phyloP scores from a whole-genome alignment of 2,113 vertebrate genomes.

The Salminus brasiliensis region DNA sequence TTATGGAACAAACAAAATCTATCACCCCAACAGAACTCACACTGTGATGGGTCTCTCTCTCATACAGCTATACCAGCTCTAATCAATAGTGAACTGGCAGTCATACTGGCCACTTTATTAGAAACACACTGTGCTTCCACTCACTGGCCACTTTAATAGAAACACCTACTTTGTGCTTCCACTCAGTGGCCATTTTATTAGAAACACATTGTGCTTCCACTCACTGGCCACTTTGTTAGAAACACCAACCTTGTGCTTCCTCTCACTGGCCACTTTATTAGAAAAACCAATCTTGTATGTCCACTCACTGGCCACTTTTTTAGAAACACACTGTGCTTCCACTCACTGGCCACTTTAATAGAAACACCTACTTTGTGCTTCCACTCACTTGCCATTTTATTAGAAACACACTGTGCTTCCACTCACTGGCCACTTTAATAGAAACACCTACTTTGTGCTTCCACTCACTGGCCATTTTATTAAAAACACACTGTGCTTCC shows the following conservation, averaged over 20 bases:
- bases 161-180: not conserved
- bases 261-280: not conserved
- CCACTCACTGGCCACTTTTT: too few relatives aligned
- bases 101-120: too few relatives aligned
- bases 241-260: not conserved
- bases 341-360: not conserved
- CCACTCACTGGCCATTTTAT: too few relatives aligned
- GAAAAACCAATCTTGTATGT: too few relatives aligned
- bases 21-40: not conserved
- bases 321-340: too few relatives aligned
- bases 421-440: too few relatives aligned
- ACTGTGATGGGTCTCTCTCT: not conserved
- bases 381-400: too few relatives aligned
- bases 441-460: too few relatives aligned
- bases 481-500: too few relatives aligned
- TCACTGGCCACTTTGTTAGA: not conserved
- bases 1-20: slow-evolving; percentile 1
- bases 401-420: too few relatives aligned
- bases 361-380: too few relatives aligned
- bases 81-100: not conserved
- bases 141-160: not conserved
- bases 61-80: not conserved
- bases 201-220: not conserved
- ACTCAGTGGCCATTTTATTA: not conserved
- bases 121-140: not conserved